Evolutionary conservation across 1,140 invertebrate genomes (phyloP).

Genomic region (Drosophila lacertosa): DNA sequence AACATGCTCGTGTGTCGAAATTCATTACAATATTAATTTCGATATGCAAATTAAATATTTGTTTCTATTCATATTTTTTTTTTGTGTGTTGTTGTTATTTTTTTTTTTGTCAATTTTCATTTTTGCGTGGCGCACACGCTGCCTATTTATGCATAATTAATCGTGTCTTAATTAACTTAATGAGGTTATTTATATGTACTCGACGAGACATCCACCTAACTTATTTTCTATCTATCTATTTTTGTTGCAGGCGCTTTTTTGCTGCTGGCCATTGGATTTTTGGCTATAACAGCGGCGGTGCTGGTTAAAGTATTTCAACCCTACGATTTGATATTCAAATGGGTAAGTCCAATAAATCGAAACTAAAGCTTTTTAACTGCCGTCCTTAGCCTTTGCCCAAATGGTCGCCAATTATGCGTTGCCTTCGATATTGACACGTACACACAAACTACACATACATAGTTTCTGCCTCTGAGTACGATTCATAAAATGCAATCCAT

Average conservation of each 20-base stretch:
- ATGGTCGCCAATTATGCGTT: constrained; percentile 41
- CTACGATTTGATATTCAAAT: constrained; percentile 89
- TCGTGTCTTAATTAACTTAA: constrained; percentile 58
- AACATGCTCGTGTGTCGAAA: constrained; percentile 15
- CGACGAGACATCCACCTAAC: constrained; percentile 11
- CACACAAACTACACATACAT: too few relatives aligned
- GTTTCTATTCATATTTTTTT: constrained; percentile 12
- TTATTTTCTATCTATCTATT: constrained; percentile 21
- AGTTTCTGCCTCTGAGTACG: neutral
- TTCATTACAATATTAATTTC: constrained; percentile 31
- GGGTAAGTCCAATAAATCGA: constrained; percentile 81
- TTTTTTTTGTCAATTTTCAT: constrained; percentile 18
- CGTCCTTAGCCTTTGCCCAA: constrained; percentile 54
- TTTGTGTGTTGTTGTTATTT: constrained; percentile 1
- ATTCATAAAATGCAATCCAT: constrained; percentile 26
- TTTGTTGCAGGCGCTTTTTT: constrained; percentile 88
- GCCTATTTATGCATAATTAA: constrained; percentile 54
- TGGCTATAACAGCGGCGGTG: constrained; percentile 86
- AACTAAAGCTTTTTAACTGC: constrained; percentile 51
- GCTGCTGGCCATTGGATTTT: constrained; percentile 87
- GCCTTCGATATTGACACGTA: constrained; percentile 46
- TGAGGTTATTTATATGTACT: constrained; percentile 63
- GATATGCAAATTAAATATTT: constrained; percentile 38
- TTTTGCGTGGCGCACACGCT: constrained; percentile 32
- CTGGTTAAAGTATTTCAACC: constrained; percentile 87